A percentile compares a stretch with the other conserved stretches of the same genome.
Conservation (phyloP, 2,113 vertebrate species). For the Ctenodactylus gundi region DNA sequence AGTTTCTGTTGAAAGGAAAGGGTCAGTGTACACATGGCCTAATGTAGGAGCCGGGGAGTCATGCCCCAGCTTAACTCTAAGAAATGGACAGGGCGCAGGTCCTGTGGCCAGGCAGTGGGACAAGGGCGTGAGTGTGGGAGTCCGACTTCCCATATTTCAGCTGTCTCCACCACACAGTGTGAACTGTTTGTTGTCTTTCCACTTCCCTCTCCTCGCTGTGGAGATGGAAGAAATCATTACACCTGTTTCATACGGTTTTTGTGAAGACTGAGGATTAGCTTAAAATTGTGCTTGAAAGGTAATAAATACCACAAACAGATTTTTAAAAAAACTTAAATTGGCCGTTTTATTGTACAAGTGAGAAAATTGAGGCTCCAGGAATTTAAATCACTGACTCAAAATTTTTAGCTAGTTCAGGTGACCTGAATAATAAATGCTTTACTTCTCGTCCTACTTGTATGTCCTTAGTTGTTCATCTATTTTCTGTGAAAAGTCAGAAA, state of each 20-base stretch:
- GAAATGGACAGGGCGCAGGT: not conserved
- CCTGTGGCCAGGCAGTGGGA: not conserved
- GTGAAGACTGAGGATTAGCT: not conserved
- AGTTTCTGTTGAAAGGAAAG: not conserved
- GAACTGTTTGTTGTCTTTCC: not conserved
- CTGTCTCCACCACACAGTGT: accelerated
- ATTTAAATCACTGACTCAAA: not conserved
- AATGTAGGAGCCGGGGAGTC: not conserved
- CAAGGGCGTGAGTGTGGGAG: not conserved
- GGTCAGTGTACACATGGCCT: not conserved
- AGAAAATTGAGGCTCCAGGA: not conserved
- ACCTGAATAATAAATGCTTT: not conserved
- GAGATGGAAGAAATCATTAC: not conserved
- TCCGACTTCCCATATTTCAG: not conserved
- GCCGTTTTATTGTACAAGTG: not conserved
- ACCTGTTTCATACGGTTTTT: not conserved
- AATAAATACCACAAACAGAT: not conserved
- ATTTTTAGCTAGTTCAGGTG: not conserved
- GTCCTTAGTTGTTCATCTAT: not conserved
- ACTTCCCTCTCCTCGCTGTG: not conserved
- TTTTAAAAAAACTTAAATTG: not conserved
- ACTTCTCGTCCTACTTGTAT: not conserved
- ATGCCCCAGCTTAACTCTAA: not conserved
- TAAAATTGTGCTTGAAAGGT: not conserved
- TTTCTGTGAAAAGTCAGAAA: not conserved